Conservation (phyloP, 2,888 invertebrate genomes). For the Drosophila cognata region DNA sequence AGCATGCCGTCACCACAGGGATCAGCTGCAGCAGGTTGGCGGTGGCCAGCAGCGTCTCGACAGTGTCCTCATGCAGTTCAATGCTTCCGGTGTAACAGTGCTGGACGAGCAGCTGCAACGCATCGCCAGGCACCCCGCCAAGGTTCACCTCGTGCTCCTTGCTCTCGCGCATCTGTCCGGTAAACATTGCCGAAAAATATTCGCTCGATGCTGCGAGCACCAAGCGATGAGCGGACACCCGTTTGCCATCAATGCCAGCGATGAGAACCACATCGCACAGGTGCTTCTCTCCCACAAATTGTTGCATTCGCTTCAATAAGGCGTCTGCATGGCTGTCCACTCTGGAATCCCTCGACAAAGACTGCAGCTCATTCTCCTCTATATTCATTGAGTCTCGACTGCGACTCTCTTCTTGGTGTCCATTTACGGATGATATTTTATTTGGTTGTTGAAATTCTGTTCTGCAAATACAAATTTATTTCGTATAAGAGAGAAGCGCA, state of each 20-base stretch:
- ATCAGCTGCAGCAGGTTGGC: constrained; percentile 94
- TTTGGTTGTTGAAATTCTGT: neutral
- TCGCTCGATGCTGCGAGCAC: constrained; percentile 96
- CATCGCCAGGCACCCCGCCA: constrained; percentile 93
- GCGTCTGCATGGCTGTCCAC: neutral
- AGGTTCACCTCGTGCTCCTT: constrained; percentile 93
- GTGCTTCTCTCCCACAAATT: neutral
- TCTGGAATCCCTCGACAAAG: neutral
- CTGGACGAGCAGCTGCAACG: constrained; percentile 92
- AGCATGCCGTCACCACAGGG: constrained; percentile 95
- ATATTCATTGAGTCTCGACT: neutral
- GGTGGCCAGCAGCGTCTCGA: constrained; percentile 94
- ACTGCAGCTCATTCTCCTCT: too few relatives aligned
- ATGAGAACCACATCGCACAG: constrained; percentile 1
- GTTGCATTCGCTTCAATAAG: neutral
- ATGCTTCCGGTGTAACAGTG: constrained; percentile 94
- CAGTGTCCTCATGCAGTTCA: constrained; percentile 95
- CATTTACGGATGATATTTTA: neutral
- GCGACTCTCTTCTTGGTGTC: neutral
- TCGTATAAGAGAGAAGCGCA: neutral
- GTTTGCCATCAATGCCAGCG: neutral
- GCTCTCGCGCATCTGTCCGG: constrained; percentile 93
- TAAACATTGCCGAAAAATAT: constrained; percentile 98
- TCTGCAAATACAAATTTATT: neutral
- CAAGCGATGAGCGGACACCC: constrained; percentile 93